phyloP scores from a whole-genome alignment of 2,888 invertebrate genomes.

The Drosophila nigritarsus region DNA sequence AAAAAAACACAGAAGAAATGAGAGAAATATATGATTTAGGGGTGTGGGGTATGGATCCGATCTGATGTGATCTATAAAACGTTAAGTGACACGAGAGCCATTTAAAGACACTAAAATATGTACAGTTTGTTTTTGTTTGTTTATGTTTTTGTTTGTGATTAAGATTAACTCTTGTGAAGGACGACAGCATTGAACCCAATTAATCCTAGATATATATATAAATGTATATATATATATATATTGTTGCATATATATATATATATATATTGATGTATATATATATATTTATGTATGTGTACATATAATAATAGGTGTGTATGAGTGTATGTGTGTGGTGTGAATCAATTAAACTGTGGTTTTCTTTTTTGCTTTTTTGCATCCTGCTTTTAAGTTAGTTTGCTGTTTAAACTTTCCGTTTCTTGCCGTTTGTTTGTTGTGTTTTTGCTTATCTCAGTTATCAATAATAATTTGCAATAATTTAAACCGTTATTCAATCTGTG shows the following conservation, averaged over 20 bases:
- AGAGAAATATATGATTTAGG: conserved; percentile 20
- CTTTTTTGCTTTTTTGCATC: conserved; percentile 14
- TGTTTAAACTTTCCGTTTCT: conserved; percentile 28
- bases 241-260: conserved; percentile 24
- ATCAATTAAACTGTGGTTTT: conserved; percentile 25
- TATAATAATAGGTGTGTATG: conserved; percentile 54
- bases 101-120: conserved; percentile 70
- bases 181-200: conserved; percentile 75
- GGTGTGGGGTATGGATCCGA: conserved; percentile 12
- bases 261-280: conserved; percentile 39
- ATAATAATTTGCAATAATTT: conserved; percentile 74
- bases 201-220: conserved; percentile 51
- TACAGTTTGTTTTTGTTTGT: conserved; percentile 59
- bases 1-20: conserved; percentile 22
- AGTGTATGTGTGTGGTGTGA: conserved; percentile 38
- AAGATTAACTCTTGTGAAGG: conserved; percentile 65
- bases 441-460: conserved; percentile 48
- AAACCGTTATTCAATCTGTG: conserved; percentile 57
- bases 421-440: conserved; percentile 18
- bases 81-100: conserved; percentile 57
- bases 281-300: conserved; percentile 39
- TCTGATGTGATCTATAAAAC: conserved; percentile 37
- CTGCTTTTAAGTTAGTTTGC: conserved; percentile 49
- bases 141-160: conserved; percentile 33
- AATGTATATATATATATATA: conserved; percentile 19